phyloP scores from a whole-genome alignment of 2,888 invertebrate species.

The Sphecodes monilicornis region DNA sequence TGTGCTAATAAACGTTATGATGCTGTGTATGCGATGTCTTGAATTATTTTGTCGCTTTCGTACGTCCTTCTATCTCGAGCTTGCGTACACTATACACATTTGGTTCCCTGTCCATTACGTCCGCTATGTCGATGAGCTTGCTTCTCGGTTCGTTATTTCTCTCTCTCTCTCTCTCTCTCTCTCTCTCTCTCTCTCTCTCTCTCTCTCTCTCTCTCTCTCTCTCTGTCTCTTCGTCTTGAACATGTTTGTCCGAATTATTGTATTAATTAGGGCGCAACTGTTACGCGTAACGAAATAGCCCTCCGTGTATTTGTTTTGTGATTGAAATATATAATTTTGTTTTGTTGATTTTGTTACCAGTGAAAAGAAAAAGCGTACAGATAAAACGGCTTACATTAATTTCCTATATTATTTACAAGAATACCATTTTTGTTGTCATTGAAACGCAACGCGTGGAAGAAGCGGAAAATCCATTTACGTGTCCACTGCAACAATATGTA shows the following conservation, averaged over 20 bases:
- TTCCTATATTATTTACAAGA: background rate
- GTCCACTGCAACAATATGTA: constrained; percentile 24
- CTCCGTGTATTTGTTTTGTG: background rate
- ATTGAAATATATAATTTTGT: background rate
- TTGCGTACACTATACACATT: constrained; percentile 58
- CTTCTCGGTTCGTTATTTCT: constrained; percentile 32
- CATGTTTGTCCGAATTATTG: background rate
- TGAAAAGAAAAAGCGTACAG: constrained; percentile 27
- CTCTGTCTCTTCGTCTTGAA: background rate
- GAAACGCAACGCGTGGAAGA: constrained; percentile 12
- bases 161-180: background rate
- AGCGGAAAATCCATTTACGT: constrained; percentile 20
- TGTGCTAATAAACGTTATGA: constrained; percentile 84
- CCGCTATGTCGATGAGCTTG: constrained; percentile 32
- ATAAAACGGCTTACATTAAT: background rate
- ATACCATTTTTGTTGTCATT: background rate
- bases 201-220: background rate
- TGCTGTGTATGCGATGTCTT: constrained; percentile 82
- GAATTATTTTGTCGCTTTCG: constrained; percentile 82
- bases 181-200: background rate
- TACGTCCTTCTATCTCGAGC: constrained; percentile 74
- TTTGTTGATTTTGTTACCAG: background rate
- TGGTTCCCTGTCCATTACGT: constrained; percentile 38
- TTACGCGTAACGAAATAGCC: background rate
- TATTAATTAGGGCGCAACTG: background rate